phyloP scores from a whole-genome alignment of 2,113 vertebrate species.

The Hippolais icterina region DNA sequence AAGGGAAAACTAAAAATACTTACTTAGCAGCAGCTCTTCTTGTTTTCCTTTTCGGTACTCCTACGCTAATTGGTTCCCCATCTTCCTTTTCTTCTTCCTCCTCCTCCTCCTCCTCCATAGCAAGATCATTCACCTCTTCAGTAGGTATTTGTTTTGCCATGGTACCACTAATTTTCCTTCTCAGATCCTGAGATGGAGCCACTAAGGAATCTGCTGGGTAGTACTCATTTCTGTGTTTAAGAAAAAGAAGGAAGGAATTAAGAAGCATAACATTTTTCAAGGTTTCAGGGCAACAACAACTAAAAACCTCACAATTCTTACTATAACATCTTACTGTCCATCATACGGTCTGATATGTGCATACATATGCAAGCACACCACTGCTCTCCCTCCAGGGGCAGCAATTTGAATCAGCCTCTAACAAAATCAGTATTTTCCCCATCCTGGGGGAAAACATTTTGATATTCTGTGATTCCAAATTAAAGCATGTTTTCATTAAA shows the following conservation, averaged over 20 bases:
- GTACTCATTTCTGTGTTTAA: constrained; percentile 86
- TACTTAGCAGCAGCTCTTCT: constrained; percentile 91
- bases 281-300: neutral
- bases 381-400: neutral
- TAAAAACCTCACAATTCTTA: neutral
- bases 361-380: neutral
- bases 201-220: constrained; percentile 87
- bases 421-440: neutral
- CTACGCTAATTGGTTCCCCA: constrained; percentile 57
- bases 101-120: constrained; percentile 63
- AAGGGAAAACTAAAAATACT: constrained; percentile 43
- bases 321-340: neutral
- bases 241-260: neutral
- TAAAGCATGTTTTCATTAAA: neutral
- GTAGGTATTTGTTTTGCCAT: neutral
- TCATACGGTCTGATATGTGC: neutral
- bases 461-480: neutral
- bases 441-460: neutral
- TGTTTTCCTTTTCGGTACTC: constrained; percentile 75
- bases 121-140: constrained; percentile 38
- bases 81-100: constrained; percentile 56
- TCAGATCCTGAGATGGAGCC: constrained; percentile 89
- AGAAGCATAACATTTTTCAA: neutral
- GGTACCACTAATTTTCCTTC: constrained; percentile 60
- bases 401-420: neutral